phyloP scores from a whole-genome alignment of 2,113 vertebrate species.

The Dascyllus trimaculatus region DNA sequence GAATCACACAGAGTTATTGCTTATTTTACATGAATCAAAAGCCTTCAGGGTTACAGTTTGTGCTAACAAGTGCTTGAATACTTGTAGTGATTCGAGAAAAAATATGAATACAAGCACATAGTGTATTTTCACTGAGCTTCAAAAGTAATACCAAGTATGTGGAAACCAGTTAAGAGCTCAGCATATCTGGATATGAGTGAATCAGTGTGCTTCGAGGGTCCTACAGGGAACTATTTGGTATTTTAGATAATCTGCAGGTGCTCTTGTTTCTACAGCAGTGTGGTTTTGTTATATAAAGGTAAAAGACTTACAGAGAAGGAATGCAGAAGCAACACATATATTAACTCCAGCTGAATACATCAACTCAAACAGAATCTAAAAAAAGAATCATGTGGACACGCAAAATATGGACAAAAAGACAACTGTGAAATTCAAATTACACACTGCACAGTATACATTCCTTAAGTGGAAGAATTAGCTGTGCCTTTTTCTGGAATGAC shows the following conservation, averaged over 20 bases:
- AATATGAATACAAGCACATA: slow-evolving; percentile 9
- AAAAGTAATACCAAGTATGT: slow-evolving; percentile 33
- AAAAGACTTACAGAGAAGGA: slow-evolving; percentile 33
- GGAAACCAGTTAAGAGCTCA: slow-evolving; percentile 30
- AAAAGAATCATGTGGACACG: slow-evolving; percentile 4
- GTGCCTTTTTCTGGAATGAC: slow-evolving; percentile 39
- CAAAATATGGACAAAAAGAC: slow-evolving; percentile 43
- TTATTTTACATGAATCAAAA: slow-evolving; percentile 59
- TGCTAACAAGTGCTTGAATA: slow-evolving; percentile 50
- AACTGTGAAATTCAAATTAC: slow-evolving; percentile 20
- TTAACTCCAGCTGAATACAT: slow-evolving; percentile 27
- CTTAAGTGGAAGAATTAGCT: background rate
- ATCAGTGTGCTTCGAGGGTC: slow-evolving; percentile 30
- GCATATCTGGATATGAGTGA: slow-evolving; percentile 34
- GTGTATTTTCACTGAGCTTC: slow-evolving; percentile 37
- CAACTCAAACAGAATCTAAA: slow-evolving; percentile 11
- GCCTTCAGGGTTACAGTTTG: slow-evolving; percentile 51
- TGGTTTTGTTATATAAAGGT: slow-evolving; percentile 37
- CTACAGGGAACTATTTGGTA: slow-evolving; percentile 42
- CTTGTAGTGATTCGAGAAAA: slow-evolving; percentile 36
- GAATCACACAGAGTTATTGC: slow-evolving; percentile 61
- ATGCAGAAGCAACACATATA: slow-evolving; percentile 52
- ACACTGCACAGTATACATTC: slow-evolving; percentile 49
- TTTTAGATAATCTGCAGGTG: slow-evolving; percentile 36
- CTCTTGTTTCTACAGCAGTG: slow-evolving; percentile 53